phyloP scores from a whole-genome alignment of 1,140 invertebrate species.

The Homarus americanus region DNA sequence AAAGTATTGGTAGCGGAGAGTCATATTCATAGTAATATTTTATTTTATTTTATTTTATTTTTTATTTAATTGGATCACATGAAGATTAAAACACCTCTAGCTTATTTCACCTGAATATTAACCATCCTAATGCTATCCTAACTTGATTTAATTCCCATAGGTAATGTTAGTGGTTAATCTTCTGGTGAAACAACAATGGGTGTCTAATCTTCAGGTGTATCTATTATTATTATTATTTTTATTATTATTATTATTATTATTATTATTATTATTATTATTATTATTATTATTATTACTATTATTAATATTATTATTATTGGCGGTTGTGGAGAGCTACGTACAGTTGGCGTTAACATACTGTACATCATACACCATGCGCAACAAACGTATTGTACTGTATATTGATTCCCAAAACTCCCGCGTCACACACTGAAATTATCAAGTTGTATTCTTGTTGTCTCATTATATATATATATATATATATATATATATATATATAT shows the following conservation, averaged over 20 bases:
- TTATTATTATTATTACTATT: constrained; percentile 10
- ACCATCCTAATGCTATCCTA: too few species aligned
- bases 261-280: constrained; percentile 13
- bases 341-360: background rate
- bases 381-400: background rate
- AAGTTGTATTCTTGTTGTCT: background rate
- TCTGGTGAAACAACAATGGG: too few species aligned
- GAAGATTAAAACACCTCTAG: background rate
- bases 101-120: too few species aligned
- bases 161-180: background rate
- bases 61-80: background rate
- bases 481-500: constrained; percentile 2
- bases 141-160: too few species aligned
- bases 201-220: background rate
- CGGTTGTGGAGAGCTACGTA: background rate
- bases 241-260: background rate
- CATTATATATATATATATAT: background rate
- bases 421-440: background rate
- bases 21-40: background rate
- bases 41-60: background rate
- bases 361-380: background rate
- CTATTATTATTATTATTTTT: background rate
- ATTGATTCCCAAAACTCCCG: background rate
- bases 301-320: constrained; percentile 1
- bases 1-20: background rate